These are phyloP conservation scores for Ascidia mentula DNA, from an alignment of 23 tunicate species.

Conservation along the genomic window DNA sequence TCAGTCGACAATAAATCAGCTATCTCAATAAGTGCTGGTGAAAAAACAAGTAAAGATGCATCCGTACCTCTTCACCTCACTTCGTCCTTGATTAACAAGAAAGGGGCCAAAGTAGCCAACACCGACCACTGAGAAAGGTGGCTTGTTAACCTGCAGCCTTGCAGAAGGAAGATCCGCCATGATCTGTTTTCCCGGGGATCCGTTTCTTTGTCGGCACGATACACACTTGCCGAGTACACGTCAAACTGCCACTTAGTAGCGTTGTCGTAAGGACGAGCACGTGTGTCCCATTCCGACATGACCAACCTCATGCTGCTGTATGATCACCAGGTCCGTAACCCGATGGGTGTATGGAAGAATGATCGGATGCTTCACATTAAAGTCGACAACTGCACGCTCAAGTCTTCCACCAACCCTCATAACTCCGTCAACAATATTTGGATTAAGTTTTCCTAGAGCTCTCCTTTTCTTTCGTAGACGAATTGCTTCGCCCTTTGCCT, in stretches of 20 bases:
- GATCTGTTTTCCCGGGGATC: constrained; percentile 29
- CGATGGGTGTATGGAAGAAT: constrained; percentile 17
- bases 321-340: constrained; percentile 16
- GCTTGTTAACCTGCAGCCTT: constrained; percentile 8
- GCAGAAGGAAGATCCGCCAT: constrained; percentile 36
- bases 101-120: constrained; percentile 42
- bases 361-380: constrained; percentile 19
- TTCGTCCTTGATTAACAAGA: constrained; percentile 21
- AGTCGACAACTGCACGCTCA: constrained; percentile 17
- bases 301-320: constrained; percentile 17
- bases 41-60: constrained; percentile 17
- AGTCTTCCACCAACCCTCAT: constrained; percentile 21
- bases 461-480: background rate
- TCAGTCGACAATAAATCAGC: constrained; percentile 3
- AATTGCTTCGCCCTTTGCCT: background rate
- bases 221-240: constrained; percentile 22
- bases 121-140: constrained; percentile 31
- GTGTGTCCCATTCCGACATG: constrained; percentile 32
- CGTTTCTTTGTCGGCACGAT: constrained; percentile 27
- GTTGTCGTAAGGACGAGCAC: constrained; percentile 31
- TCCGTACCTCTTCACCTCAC: constrained; percentile 37
- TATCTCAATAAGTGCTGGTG: background rate
- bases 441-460: background rate
- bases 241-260: constrained; percentile 26
- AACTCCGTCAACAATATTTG: constrained; percentile 15